These are phyloP conservation scores for Neoscelio sp. DNA, from an alignment of 2,888 invertebrate genomes.

Conservation along the genomic window DNA sequence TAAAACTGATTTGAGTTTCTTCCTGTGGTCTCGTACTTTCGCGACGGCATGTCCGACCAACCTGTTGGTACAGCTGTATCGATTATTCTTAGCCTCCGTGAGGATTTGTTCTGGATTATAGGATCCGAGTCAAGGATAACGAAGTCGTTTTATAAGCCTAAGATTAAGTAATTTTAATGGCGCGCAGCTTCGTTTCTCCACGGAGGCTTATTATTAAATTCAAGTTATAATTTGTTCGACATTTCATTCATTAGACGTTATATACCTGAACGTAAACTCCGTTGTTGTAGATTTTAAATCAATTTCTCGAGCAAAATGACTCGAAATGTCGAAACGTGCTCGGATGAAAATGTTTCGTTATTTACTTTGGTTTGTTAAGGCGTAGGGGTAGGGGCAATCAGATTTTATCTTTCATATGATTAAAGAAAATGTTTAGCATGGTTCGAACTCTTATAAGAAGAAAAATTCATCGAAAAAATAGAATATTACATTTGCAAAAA, in stretches of 20 bases:
- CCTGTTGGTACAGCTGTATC: conserved; percentile 71
- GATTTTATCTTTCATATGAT: no score
- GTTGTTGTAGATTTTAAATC: no score
- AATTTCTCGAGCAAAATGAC: no score
- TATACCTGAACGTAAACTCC: no score
- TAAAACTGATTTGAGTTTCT: conserved; percentile 13
- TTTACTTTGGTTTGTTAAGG: no score
- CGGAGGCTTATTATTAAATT: conserved; percentile 25
- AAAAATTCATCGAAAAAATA: no score
- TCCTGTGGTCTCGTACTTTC: neutral
- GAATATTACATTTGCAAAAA: no score
- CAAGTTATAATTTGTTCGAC: conserved; percentile 21
- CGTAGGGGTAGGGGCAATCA: no score
- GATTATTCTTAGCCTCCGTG: conserved; percentile 63
- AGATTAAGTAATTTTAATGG: conserved; percentile 53
- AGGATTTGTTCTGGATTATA: conserved; percentile 61
- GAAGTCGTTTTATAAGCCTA: conserved; percentile 53
- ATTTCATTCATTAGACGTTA: neutral
- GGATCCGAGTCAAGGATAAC: conserved; percentile 56
- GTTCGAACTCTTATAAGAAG: no score
- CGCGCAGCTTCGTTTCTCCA: conserved; percentile 16
- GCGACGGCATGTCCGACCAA: conserved; percentile 48
- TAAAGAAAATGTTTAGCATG: no score
- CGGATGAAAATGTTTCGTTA: no score
- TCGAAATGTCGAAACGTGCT: no score